A percentile compares a stretch with the other conserved stretches of the same genome.
Conservation (phyloP, 2,113 vertebrate genomes). For the Nerophis lumbriciformis region DNA sequence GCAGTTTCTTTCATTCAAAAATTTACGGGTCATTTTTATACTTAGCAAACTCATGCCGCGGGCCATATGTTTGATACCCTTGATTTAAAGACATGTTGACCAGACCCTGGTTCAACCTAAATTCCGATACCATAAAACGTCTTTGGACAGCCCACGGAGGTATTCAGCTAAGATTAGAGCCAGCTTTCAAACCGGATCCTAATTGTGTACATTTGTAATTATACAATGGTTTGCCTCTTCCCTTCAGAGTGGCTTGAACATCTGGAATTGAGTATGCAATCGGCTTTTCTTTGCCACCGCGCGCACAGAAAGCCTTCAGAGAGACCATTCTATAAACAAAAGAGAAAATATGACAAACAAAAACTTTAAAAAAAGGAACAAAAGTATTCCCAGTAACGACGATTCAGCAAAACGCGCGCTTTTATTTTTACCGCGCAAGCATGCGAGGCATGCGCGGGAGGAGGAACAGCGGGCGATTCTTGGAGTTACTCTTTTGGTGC, state of each 20-base stretch:
- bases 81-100: neutral
- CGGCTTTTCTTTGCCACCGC: constrained; percentile 18
- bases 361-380: constrained; percentile 11
- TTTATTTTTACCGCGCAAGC: constrained; percentile 32
- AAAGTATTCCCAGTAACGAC: constrained; percentile 9
- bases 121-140: constrained; percentile 26
- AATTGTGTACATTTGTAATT: constrained; percentile 52
- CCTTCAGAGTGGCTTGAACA: constrained; percentile 30
- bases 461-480: constrained; percentile 39
- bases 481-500: constrained; percentile 44
- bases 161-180: constrained; percentile 29
- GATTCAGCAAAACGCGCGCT: constrained; percentile 16
- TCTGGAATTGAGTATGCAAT: constrained; percentile 30
- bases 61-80: constrained; percentile 9
- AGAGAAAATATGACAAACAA: constrained; percentile 7
- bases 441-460: constrained; percentile 40
- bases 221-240: constrained; percentile 39
- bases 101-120: neutral
- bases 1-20: too few species aligned
- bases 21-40: too few species aligned
- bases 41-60: too few species aligned
- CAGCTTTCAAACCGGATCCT: constrained; percentile 34
- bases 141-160: constrained; percentile 15
- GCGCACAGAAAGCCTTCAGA: neutral
- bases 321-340: constrained; percentile 3